phyloP scores from a whole-genome alignment of 2,888 invertebrate species.

The Pocota personata region DNA sequence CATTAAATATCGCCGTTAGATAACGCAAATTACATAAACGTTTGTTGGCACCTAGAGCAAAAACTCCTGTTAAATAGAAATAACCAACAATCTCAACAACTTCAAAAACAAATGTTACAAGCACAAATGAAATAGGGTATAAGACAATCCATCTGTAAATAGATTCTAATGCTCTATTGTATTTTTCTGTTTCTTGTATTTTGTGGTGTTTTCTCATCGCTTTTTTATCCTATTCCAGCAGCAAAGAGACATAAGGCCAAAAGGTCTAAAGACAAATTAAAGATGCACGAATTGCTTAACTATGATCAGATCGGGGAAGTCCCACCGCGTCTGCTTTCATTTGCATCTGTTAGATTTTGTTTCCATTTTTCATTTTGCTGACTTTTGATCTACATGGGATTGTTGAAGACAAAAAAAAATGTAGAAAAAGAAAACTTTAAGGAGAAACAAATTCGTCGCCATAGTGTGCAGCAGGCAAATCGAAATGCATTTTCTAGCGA shows the following conservation, averaged over 20 bases:
- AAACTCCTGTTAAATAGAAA: no score
- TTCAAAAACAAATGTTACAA: not conserved
- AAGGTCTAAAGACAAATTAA: constrained; percentile 51
- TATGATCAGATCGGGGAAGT: constrained; percentile 38
- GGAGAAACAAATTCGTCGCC: not conserved
- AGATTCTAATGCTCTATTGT: not conserved
- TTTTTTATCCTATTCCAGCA: not conserved
- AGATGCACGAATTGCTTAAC: constrained; percentile 41
- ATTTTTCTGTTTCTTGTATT: not conserved
- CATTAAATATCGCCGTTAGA: no score
- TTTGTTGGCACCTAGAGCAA: no score
- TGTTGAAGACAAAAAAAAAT: not conserved
- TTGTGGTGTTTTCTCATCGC: not conserved
- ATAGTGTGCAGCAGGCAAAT: constrained; percentile 10
- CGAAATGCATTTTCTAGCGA: constrained; percentile 21
- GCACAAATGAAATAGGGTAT: not conserved
- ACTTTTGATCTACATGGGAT: constrained; percentile 31
- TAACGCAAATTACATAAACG: no score
- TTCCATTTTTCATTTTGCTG: not conserved
- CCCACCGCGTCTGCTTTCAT: constrained; percentile 12
- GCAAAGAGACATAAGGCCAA: constrained; percentile 49
- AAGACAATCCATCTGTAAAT: not conserved
- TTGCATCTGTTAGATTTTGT: not conserved
- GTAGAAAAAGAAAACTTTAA: not conserved
- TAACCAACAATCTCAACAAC: no score